Conservation (phyloP, 2,797 vertebrate genomes). For the Microchirus variegatus region DNA sequence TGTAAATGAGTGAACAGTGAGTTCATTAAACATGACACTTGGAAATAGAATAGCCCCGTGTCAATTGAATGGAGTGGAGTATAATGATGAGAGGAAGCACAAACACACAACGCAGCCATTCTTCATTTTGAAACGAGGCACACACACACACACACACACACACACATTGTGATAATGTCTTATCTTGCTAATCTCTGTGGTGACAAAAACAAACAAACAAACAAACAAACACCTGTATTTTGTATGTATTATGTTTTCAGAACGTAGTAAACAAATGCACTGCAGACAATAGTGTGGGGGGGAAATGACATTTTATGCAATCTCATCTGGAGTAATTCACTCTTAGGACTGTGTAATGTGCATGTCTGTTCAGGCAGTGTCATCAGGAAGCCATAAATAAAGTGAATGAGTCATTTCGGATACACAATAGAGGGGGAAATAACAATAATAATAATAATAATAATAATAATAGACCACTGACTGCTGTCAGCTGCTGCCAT, state of each 20-base stretch:
- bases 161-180: slow-evolving; percentile 45
- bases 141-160: slow-evolving; percentile 29
- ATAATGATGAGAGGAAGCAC: slow-evolving; percentile 59
- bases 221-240: slow-evolving; percentile 19
- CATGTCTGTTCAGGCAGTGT: slow-evolving; percentile 45
- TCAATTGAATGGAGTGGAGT: slow-evolving; percentile 55
- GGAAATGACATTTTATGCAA: slow-evolving; percentile 41
- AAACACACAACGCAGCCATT: slow-evolving; percentile 39
- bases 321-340: slow-evolving; percentile 49
- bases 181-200: slow-evolving; percentile 39
- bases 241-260: slow-evolving; percentile 15
- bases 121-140: slow-evolving; percentile 53
- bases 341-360: slow-evolving; percentile 44
- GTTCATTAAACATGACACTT: slow-evolving; percentile 72
- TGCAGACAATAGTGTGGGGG: slow-evolving; percentile 25
- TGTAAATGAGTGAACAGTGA: slow-evolving; percentile 61
- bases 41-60: slow-evolving; percentile 58
- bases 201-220: slow-evolving; percentile 18
- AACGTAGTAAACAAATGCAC: slow-evolving; percentile 1
- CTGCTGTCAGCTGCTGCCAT: slow-evolving; percentile 48
- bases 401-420: slow-evolving; percentile 68
- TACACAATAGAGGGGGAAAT: slow-evolving; percentile 53
- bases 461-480: slow-evolving; percentile 62
- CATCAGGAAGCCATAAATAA: slow-evolving; percentile 72
- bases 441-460: slow-evolving; percentile 53